A percentile compares a stretch with the other conserved stretches of the same genome.
Evolutionary conservation across 2,113 vertebrate genomes (phyloP).

Genomic region (Synodontis membranacea): DNA sequence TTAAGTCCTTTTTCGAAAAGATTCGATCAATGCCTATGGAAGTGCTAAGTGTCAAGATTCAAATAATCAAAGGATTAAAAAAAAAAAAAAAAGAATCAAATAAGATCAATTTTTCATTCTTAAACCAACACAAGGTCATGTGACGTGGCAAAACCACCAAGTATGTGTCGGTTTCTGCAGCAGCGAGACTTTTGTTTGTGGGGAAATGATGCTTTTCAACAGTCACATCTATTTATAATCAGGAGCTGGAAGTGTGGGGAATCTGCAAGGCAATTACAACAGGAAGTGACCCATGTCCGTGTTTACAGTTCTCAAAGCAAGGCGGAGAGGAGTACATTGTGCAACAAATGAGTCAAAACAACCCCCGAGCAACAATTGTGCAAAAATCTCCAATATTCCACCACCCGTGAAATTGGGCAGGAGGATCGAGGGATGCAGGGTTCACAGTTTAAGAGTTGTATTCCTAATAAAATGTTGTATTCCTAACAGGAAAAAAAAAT

Average conservation of each 20-base stretch:
- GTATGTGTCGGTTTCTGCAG: background rate
- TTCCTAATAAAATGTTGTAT: slow-evolving; percentile 20
- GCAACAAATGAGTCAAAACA: slow-evolving; percentile 57
- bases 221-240: slow-evolving; percentile 55
- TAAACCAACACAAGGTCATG: background rate
- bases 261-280: slow-evolving; percentile 59
- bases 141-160: slow-evolving; percentile 11
- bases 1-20: background rate
- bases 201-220: slow-evolving; percentile 48
- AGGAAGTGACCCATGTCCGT: slow-evolving; percentile 63
- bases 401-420: background rate
- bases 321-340: slow-evolving; percentile 50
- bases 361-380: slow-evolving; percentile 36
- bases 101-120: background rate
- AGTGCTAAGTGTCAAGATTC: no score
- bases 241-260: slow-evolving; percentile 46
- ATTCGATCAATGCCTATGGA: background rate
- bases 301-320: slow-evolving; percentile 63
- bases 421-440: slow-evolving; percentile 2
- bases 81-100: background rate
- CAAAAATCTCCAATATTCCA: slow-evolving; percentile 14
- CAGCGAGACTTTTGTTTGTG: slow-evolving; percentile 32
- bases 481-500: slow-evolving; percentile 10
- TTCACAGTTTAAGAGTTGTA: slow-evolving; percentile 33
- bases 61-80: background rate